These are phyloP conservation scores for Squalus acanthias DNA, from an alignment of 2,797 vertebrate species.

Conservation along the genomic window DNA sequence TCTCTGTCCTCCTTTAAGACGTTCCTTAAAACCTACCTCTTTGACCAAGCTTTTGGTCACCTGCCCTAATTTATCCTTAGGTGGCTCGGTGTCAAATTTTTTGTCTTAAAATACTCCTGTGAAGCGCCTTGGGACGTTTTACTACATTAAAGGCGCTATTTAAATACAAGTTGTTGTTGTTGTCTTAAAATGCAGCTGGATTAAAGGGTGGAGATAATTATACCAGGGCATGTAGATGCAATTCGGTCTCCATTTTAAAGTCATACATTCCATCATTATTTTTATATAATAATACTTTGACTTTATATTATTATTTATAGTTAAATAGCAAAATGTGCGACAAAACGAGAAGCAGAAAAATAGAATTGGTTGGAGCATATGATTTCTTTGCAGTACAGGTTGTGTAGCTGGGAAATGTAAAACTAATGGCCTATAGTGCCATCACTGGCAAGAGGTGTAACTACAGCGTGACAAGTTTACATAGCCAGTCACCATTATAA, in stretches of 20 bases:
- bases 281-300: neutral
- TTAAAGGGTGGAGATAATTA: neutral
- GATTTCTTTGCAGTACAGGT: neutral
- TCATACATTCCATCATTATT: neutral
- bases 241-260: neutral
- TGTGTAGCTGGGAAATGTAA: neutral
- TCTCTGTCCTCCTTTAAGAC: too few species aligned
- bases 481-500: neutral
- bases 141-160: too few species aligned
- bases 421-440: neutral
- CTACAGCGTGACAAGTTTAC: neutral
- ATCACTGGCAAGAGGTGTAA: neutral
- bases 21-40: too few species aligned
- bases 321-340: neutral
- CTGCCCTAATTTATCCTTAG: too few species aligned
- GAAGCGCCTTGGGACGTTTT: too few species aligned
- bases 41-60: too few species aligned
- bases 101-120: too few species aligned
- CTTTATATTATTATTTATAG: neutral
- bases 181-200: neutral
- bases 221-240: neutral
- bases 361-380: neutral
- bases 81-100: too few species aligned
- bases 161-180: too few species aligned
- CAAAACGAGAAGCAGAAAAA: neutral